These are phyloP conservation scores for Troglohyphantes excavatus DNA, from an alignment of 2,888 invertebrate genomes.

Conservation along the genomic window DNA sequence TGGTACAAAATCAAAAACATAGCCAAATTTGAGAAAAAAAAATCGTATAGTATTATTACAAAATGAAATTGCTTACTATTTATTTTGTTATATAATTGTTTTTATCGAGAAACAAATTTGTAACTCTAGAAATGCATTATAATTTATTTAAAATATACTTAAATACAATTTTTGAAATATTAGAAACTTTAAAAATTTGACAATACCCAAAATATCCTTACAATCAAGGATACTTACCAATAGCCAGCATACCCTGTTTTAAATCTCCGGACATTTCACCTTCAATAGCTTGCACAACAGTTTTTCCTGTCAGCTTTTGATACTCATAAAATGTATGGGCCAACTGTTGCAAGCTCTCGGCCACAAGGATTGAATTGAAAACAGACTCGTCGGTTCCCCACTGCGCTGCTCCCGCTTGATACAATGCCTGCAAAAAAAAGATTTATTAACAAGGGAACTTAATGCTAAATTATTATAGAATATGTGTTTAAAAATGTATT, in stretches of 20 bases:
- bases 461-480: neutral
- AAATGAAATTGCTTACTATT: too few species aligned
- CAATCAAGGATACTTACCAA: conserved; percentile 86
- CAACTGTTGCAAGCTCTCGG: conserved; percentile 93
- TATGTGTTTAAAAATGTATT: too few species aligned
- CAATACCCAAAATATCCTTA: neutral
- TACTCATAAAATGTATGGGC: conserved; percentile 92
- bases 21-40: too few species aligned
- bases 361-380: conserved; percentile 92
- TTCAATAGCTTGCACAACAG: conserved; percentile 90
- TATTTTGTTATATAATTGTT: too few species aligned
- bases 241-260: conserved; percentile 90
- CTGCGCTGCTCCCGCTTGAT: conserved; percentile 86
- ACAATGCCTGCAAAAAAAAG: conserved; percentile 84
- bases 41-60: too few species aligned
- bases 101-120: too few species aligned
- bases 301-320: conserved; percentile 90
- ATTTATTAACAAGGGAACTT: too few species aligned
- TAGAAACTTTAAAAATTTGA: too few species aligned
- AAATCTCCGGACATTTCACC: conserved; percentile 93
- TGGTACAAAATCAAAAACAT: too few species aligned
- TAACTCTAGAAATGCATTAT: too few species aligned
- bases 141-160: too few species aligned
- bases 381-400: conserved; percentile 91
- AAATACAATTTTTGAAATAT: too few species aligned